Conservation (phyloP, 1,140 invertebrate genomes). For the Zaprionus africanus region DNA sequence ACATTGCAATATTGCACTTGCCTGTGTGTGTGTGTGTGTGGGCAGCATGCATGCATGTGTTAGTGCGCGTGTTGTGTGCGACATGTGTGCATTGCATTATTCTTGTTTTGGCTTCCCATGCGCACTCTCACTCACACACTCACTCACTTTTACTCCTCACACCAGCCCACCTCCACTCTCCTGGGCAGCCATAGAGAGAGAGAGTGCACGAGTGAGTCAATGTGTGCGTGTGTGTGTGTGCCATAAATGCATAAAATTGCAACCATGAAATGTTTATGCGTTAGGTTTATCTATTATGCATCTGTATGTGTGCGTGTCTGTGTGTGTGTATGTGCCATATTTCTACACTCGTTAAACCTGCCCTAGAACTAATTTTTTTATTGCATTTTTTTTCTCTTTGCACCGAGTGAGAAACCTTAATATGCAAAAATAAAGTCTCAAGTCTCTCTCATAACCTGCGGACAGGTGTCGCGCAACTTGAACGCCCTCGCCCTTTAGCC, state of each 20-base stretch:
- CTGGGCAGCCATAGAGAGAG: constrained; percentile 14
- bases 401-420: constrained; percentile 35
- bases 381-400: constrained; percentile 9
- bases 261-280: constrained; percentile 56
- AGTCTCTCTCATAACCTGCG: constrained; percentile 10
- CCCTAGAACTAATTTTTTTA: constrained; percentile 63
- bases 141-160: constrained; percentile 20
- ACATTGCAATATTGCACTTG: constrained; percentile 44
- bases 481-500: constrained; percentile 39
- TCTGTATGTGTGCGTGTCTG: background rate
- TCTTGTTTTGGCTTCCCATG: constrained; percentile 76
- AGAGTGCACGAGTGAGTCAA: constrained; percentile 1
- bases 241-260: constrained; percentile 82
- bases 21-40: constrained; percentile 47
- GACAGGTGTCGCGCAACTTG: constrained; percentile 38
- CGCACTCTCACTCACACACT: constrained; percentile 41
- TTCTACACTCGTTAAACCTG: constrained; percentile 35
- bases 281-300: constrained; percentile 60
- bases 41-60: constrained; percentile 59
- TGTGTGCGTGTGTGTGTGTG: constrained; percentile 33
- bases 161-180: background rate
- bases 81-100: constrained; percentile 78
- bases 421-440: constrained; percentile 25
- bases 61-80: constrained; percentile 70
- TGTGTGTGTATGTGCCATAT: constrained; percentile 22